Percentiles rank a stretch among this genome's conserved stretches.
These are phyloP conservation scores for Alfaro cultratus DNA, from an alignment of 2,797 vertebrate species.

Conservation along the genomic window DNA sequence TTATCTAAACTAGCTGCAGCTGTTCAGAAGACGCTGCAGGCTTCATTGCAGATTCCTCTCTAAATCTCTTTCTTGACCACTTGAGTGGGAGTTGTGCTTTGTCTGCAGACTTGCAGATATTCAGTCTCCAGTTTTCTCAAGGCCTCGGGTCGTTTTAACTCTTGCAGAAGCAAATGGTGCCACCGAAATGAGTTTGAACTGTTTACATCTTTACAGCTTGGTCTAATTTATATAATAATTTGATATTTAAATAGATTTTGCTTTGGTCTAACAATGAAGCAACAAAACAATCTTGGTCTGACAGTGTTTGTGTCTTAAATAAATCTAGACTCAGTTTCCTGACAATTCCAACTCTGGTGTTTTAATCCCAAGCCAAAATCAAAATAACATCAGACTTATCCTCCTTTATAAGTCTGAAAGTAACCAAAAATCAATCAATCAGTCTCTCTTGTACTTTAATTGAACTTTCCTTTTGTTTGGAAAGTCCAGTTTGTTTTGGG, in stretches of 20 bases:
- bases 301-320: not conserved
- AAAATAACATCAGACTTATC: not conserved
- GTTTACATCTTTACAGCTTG: not conserved
- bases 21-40: conserved; percentile 34
- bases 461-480: no score
- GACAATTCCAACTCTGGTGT: not conserved
- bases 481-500: no score
- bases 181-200: not conserved
- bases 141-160: conserved; percentile 3
- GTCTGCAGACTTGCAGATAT: conserved; percentile 43
- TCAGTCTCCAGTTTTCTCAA: conserved; percentile 24
- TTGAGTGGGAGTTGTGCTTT: conserved; percentile 59
- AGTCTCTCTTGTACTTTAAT: not conserved
- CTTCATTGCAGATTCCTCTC: conserved; percentile 32
- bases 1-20: conserved; percentile 69
- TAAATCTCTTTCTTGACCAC: conserved; percentile 18
- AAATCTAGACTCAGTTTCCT: not conserved
- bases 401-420: not conserved
- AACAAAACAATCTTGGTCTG: not conserved
- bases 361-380: no score
- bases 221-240: not conserved
- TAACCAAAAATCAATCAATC: not conserved
- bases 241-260: not conserved
- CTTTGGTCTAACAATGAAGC: not conserved
- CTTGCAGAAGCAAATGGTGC: not conserved